Percentiles rank a stretch among this genome's conserved stretches.
Evolutionary conservation across 2,797 vertebrate genomes (phyloP).

Genomic region (Coracias cyanogaster): DNA sequence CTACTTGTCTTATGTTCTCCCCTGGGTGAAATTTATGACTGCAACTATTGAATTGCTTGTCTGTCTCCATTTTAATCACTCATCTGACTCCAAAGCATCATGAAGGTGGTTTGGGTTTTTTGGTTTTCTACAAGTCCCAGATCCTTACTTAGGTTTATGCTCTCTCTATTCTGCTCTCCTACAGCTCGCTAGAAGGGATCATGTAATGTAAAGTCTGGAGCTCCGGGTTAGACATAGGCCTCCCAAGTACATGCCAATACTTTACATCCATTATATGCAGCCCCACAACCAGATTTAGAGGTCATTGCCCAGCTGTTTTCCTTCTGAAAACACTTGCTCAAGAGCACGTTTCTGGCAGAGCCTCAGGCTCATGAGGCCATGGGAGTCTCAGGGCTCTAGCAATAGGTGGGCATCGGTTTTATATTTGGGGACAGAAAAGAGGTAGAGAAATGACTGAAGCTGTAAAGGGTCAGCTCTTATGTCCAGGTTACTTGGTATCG

Average conservation of each 20-base stretch:
- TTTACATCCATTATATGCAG: background rate
- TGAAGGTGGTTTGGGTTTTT: background rate
- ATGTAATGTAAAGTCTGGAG: background rate
- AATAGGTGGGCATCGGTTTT: background rate
- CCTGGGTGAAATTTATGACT: slow-evolving; percentile 60
- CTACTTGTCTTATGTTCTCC: slow-evolving; percentile 34
- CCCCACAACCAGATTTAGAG: background rate
- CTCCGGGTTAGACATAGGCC: background rate
- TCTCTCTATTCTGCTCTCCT: background rate
- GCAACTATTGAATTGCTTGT: slow-evolving; percentile 35
- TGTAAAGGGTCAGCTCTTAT: background rate
- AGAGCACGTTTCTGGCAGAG: background rate
- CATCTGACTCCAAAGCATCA: slow-evolving; percentile 25
- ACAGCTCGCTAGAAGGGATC: background rate
- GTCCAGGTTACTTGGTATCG: background rate
- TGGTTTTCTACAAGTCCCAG: background rate
- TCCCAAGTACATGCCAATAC: background rate
- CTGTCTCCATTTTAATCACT: slow-evolving; percentile 55
- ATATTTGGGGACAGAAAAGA: background rate
- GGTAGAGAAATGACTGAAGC: background rate
- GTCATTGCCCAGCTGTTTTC: background rate
- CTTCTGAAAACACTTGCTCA: background rate
- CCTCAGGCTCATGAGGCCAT: background rate
- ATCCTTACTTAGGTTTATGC: background rate
- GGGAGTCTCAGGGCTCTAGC: background rate